Evolutionary conservation across 1,140 invertebrate genomes (phyloP).

Genomic region (Hypothenemus hampei): DNA sequence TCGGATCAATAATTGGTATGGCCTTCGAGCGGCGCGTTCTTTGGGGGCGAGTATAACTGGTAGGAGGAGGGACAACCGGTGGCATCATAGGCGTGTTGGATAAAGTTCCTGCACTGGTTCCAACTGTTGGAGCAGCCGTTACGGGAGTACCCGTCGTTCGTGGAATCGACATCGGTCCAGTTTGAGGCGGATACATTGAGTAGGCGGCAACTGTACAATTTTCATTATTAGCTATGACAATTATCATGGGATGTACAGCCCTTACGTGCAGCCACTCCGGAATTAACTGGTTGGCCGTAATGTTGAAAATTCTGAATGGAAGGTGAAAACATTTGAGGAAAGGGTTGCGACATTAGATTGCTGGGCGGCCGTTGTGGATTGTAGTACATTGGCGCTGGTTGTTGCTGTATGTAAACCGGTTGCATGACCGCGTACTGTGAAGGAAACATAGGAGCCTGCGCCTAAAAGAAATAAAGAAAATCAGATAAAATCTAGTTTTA

Average conservation of each 20-base stretch:
- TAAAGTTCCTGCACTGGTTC: constrained; percentile 17
- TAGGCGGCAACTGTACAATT: background rate
- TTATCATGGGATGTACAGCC: no score
- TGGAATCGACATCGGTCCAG: background rate
- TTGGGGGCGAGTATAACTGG: background rate
- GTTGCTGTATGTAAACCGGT: constrained; percentile 6
- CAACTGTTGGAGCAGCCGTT: constrained; percentile 1
- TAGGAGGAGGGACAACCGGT: background rate
- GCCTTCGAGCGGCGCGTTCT: constrained; percentile 26
- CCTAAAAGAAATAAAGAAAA: constrained; percentile 12
- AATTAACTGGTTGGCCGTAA: no score
- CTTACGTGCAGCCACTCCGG: no score
- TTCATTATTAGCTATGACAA: no score
- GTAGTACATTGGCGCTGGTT: background rate
- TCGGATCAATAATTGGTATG: constrained; percentile 41
- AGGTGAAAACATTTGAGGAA: no score
- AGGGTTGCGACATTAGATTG: constrained; percentile 6
- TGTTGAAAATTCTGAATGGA: no score
- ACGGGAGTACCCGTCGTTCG: background rate
- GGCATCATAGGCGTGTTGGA: background rate
- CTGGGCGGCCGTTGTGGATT: background rate
- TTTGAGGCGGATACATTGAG: background rate
- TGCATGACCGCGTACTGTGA: constrained; percentile 1
- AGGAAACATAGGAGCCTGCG: constrained; percentile 12
- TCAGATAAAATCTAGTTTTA: background rate